These are phyloP conservation scores for Gorsachius goisagi DNA, from an alignment of 2,113 vertebrate genomes.

Conservation along the genomic window DNA sequence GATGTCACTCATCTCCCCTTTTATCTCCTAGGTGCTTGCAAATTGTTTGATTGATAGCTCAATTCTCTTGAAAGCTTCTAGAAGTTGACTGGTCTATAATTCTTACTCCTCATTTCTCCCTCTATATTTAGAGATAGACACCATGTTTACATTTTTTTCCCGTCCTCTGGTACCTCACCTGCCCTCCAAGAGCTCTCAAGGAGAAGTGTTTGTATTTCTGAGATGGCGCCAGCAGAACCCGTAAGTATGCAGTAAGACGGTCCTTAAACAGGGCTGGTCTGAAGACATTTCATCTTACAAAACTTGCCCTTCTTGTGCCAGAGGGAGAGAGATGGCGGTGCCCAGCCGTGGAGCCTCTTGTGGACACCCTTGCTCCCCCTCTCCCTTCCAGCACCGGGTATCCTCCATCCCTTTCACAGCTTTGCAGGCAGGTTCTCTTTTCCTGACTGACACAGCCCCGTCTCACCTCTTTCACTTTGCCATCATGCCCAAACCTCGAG, in stretches of 20 bases:
- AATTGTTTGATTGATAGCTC: slow-evolving; percentile 30
- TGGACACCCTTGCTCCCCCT: not conserved
- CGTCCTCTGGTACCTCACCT: slow-evolving; percentile 27
- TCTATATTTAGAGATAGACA: slow-evolving; percentile 8
- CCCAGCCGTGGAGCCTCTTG: not conserved
- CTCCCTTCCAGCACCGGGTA: not conserved
- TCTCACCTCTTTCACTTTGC: not conserved
- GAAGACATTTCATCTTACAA: not conserved
- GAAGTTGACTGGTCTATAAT: slow-evolving; percentile 33
- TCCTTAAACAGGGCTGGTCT: not conserved
- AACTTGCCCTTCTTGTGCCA: not conserved
- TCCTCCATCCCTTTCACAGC: not conserved
- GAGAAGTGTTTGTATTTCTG: slow-evolving; percentile 17
- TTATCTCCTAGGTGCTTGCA: slow-evolving; percentile 25
- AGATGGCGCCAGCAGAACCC: not conserved
- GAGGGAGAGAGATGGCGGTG: not conserved
- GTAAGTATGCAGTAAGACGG: not conserved
- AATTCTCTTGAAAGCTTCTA: slow-evolving; percentile 13
- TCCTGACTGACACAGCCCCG: not conserved
- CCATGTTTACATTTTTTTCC: not conserved
- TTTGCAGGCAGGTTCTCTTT: not conserved
- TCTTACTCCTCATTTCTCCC: not conserved
- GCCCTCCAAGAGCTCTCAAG: slow-evolving; percentile 23
- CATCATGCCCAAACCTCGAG: not conserved
- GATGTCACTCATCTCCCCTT: slow-evolving; percentile 31